Percentiles rank a stretch among this genome's conserved stretches.
Evolutionary conservation across 2,113 vertebrate genomes (phyloP).

Genomic region (Pseudolaguvia tuberculata): DNA sequence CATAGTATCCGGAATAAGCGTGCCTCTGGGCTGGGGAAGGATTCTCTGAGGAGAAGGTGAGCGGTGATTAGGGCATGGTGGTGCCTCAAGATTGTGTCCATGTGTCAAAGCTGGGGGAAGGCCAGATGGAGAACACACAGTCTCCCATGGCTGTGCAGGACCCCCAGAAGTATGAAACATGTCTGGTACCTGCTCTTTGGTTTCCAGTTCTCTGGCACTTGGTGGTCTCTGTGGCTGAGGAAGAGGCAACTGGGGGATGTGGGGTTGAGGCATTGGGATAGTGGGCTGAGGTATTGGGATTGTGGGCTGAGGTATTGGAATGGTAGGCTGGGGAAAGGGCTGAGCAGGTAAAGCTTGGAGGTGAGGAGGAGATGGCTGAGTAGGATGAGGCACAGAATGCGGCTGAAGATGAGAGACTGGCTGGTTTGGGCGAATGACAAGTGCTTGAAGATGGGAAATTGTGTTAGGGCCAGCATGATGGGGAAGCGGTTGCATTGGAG

Average conservation of each 20-base stretch:
- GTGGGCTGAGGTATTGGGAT: conserved; percentile 25
- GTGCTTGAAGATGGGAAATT: conserved; percentile 61
- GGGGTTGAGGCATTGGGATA: conserved; percentile 65
- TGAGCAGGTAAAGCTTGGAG: conserved; percentile 36
- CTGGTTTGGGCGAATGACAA: conserved; percentile 50
- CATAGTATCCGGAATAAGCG: conserved; percentile 79
- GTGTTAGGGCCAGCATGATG: conserved; percentile 58
- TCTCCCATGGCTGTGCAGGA: conserved; percentile 73
- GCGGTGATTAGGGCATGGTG: conserved; percentile 68
- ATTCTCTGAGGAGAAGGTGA: conserved; percentile 92
- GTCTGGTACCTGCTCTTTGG: conserved; percentile 81
- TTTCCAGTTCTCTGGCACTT: conserved; percentile 85
- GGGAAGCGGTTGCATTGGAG: conserved; percentile 58
- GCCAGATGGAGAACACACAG: conserved; percentile 60
- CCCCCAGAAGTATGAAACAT: conserved; percentile 61
- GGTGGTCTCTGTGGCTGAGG: conserved; percentile 81
- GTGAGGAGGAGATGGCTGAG: conserved; percentile 56
- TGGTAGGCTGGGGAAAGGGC: conserved; percentile 33
- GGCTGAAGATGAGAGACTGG: conserved; percentile 36
- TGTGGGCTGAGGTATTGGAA: conserved; percentile 39
- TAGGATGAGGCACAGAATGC: conserved; percentile 27
- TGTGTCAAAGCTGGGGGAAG: conserved; percentile 62
- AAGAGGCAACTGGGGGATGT: conserved; percentile 68
- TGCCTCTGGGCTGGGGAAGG: conserved; percentile 87
- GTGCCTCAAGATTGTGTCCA: conserved; percentile 78